Evolutionary conservation across 1,140 invertebrate genomes (phyloP), one percentile per base, ranked within the genome.

Genomic region (Lutraria rhynchaena): DNA sequence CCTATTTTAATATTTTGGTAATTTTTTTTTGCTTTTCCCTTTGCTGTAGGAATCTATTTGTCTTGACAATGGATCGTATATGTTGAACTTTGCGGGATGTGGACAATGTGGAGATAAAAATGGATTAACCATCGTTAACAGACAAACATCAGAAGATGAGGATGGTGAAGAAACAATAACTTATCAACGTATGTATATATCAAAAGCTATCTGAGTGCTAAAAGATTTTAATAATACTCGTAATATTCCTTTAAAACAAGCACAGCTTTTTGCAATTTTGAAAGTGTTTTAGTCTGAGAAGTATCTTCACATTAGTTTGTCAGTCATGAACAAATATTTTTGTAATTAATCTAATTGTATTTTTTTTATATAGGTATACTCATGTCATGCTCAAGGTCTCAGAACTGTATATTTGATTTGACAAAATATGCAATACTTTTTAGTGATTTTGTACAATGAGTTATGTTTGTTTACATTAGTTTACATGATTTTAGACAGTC

Each of bases 31-130:
- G n/a, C n/a, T n/a, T n/a, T n/a, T n/a, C n/a, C n/a, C n/a, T n/a
- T n/a, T n/a, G n/a, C n/a, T n/a, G n/a, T n/a, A 85, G 83, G 86
- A 83, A 7, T 73, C 74, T 19, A 35, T 86, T 31, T 86, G 85
- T 53, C 35, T 86, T 19, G 85, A 86, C 27, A 82, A 60, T 69
- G 85, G 85, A 19, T 86, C 85, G 15, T 86, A 84, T 57, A 73
- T 86, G 74, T 65, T 70, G 22, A 86, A 86, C 60, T 86, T 80
- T 75, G 69, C 70, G 58, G 81, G 81, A 29, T 86, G 85, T 67
- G 29, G 60, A 27, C 49, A 84, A 31, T 86, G 85, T 80, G 46
- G 70, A 13, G 57, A 81, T 7, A 71, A 60, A 51, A 73, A 75
- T 37, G 9, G 19, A 9, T 51, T 86, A 1, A 44, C 69, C 17